Percentiles rank a stretch among this genome's conserved stretches.
phyloP scores from a whole-genome alignment of 2,797 vertebrate genomes.

The Tapirus indicus region DNA sequence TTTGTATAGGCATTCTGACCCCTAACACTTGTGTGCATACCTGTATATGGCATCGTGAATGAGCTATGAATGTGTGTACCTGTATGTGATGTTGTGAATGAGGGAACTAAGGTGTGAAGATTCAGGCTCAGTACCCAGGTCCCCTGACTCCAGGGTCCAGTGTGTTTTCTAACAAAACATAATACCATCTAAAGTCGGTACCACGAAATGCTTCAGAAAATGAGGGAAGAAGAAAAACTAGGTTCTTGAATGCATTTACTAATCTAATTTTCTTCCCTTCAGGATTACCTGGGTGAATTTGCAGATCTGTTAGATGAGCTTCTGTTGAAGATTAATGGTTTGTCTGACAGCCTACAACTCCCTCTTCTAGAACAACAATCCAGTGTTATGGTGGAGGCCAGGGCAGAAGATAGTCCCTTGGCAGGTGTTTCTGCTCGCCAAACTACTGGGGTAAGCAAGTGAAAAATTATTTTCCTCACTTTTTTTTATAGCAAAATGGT shows the following conservation, averaged over 20 bases:
- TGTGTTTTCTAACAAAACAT: background rate
- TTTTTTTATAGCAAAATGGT: background rate
- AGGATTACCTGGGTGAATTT: slow-evolving; percentile 92
- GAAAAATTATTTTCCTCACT: background rate
- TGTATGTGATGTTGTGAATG: no score
- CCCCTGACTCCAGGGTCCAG: background rate
- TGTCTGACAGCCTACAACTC: slow-evolving; percentile 86
- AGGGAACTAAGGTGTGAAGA: no score
- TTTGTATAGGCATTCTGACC: background rate
- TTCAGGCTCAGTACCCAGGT: background rate
- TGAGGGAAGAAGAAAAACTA: no score
- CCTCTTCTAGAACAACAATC: slow-evolving; percentile 69
- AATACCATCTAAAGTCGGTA: fast-evolving
- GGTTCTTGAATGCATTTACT: background rate
- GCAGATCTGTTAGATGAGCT: slow-evolving; percentile 91
- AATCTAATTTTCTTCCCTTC: slow-evolving; percentile 37
- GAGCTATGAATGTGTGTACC: fast-evolving
- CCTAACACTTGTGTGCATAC: no score
- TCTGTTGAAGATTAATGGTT: slow-evolving; percentile 87
- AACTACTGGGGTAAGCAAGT: background rate
- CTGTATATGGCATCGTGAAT: background rate
- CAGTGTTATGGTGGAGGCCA: slow-evolving; percentile 6
- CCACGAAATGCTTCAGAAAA: background rate
- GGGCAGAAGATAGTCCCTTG: fast-evolving
- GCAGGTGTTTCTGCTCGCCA: background rate